Conservation (phyloP, 2,888 invertebrate genomes). For the Scaptomyza cyrtandrae region DNA sequence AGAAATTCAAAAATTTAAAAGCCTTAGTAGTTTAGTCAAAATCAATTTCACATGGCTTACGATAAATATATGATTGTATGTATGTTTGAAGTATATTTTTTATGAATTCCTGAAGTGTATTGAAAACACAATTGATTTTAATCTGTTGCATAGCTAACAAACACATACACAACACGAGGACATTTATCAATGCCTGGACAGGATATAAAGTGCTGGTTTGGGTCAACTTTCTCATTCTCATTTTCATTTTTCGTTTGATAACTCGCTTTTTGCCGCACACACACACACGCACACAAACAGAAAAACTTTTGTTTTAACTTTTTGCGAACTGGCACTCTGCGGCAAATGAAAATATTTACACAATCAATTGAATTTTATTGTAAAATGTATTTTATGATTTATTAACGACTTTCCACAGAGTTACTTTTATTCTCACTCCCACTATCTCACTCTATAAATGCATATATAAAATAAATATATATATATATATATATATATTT, state of each 20-base stretch:
- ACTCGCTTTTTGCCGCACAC: constrained; percentile 10
- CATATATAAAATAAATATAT: constrained; percentile 2
- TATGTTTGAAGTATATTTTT: constrained; percentile 5
- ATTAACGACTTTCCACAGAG: constrained; percentile 59
- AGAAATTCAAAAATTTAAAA: background rate
- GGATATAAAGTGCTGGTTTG: constrained; percentile 39
- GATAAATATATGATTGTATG: background rate
- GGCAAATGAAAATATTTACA: constrained; percentile 71
- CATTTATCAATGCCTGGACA: constrained; percentile 67
- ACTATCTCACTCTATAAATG: background rate
- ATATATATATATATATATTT: constrained; percentile 8
- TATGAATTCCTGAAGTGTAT: constrained; percentile 8
- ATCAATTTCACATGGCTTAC: constrained; percentile 31
- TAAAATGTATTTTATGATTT: constrained; percentile 73
- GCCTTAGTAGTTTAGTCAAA: constrained; percentile 9
- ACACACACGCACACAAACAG: background rate
- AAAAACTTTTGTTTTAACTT: constrained; percentile 21
- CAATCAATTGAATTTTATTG: constrained; percentile 78
- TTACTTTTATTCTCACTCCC: no score
- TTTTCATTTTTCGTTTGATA: constrained; percentile 26
- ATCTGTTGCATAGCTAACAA: constrained; percentile 38
- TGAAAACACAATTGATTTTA: constrained; percentile 31
- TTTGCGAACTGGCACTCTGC: constrained; percentile 21
- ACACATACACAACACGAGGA: constrained; percentile 23
- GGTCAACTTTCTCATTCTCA: constrained; percentile 13